These are phyloP conservation scores for Colletes gigas DNA, from an alignment of 1,140 invertebrate species.

Conservation along the genomic window DNA sequence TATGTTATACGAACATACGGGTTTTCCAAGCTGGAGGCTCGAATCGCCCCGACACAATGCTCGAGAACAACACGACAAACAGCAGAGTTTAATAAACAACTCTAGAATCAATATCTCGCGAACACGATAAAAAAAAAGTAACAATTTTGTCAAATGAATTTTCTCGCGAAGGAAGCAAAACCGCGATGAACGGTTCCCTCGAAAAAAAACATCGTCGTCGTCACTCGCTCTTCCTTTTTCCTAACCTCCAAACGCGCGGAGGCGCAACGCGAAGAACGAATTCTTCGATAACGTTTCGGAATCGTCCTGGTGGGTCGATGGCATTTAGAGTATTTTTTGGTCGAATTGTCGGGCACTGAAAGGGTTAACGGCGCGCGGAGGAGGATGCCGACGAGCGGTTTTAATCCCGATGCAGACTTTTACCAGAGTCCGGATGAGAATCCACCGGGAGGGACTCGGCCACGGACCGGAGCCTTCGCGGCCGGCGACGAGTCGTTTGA, in stretches of 20 bases:
- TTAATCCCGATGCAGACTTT: slow-evolving; percentile 57
- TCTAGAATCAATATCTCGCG: too few species aligned
- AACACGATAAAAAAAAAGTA: too few species aligned
- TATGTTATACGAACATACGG: too few species aligned
- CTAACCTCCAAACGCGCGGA: too few species aligned
- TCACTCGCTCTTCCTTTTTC: too few species aligned
- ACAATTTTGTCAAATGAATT: too few species aligned
- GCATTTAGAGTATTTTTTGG: background rate
- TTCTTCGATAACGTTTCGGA: background rate
- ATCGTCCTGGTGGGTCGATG: background rate
- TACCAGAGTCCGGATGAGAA: slow-evolving; percentile 81
- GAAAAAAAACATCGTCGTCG: background rate
- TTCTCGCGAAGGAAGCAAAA: background rate
- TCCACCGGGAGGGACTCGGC: slow-evolving; percentile 81
- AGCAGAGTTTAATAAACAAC: too few species aligned
- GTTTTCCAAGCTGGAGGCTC: too few species aligned
- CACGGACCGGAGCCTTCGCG: slow-evolving; percentile 67
- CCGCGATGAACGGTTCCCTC: background rate
- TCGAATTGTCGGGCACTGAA: slow-evolving; percentile 8
- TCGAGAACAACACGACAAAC: too few species aligned
- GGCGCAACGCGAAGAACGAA: background rate
- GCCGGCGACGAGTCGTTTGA: slow-evolving; percentile 70
- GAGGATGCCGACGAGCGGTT: slow-evolving; percentile 14
- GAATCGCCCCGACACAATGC: too few species aligned
- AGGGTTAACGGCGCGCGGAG: slow-evolving; percentile 17